A percentile compares a stretch with the other conserved stretches of the same genome.
Conservation (phyloP, 2,888 invertebrate species). For the Ommatoiulus sabulosus region DNA sequence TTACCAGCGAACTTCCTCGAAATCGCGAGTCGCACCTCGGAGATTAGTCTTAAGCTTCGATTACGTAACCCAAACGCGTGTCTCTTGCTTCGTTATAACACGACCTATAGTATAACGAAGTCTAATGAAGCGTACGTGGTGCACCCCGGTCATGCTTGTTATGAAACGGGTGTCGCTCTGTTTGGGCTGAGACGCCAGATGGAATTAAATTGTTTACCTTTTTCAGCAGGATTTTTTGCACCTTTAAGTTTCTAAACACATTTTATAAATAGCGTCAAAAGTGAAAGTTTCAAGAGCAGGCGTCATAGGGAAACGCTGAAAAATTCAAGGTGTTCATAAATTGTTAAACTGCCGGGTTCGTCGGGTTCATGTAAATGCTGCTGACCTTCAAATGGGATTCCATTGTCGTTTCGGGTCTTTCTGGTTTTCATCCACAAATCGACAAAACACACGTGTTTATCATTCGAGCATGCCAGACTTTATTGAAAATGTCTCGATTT, state of each 20-base stretch:
- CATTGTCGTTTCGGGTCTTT: not conserved
- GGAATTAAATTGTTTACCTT: not conserved
- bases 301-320: not conserved
- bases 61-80: not conserved
- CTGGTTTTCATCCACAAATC: not conserved
- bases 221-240: not conserved
- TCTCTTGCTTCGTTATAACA: no score
- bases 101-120: no score
- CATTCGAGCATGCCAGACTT: not conserved
- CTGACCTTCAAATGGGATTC: slow-evolving; percentile 11
- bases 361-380: not conserved
- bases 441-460: not conserved
- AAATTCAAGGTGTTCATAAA: not conserved
- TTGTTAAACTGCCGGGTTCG: not conserved
- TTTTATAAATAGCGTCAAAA: not conserved
- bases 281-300: not conserved
- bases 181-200: not conserved
- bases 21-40: not conserved
- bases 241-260: not conserved
- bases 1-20: not conserved
- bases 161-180: no score
- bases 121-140: no score
- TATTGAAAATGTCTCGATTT: no score
- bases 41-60: not conserved
- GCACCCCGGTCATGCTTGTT: no score